phyloP scores from a whole-genome alignment of 2,797 vertebrate genomes.

The Pristis pectinata region DNA sequence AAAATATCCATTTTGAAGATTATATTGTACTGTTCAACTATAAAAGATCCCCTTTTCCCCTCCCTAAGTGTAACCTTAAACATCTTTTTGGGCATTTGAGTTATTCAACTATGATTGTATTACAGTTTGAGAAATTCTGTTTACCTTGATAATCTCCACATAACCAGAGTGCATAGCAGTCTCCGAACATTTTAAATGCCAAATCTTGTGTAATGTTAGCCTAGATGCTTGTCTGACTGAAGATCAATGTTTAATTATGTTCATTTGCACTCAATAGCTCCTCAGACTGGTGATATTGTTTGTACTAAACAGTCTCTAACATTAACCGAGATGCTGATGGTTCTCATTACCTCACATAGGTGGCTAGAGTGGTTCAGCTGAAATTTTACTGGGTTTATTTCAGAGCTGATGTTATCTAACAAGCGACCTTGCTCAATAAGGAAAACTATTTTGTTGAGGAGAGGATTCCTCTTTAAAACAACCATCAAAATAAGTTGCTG shows the following conservation, averaged over 20 bases:
- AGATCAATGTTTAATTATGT: neutral
- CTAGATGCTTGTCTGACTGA: neutral
- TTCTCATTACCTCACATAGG: neutral
- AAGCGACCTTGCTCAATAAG: neutral
- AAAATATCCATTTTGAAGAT: no score
- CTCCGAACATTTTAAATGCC: no score
- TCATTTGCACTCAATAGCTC: neutral
- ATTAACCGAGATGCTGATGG: neutral
- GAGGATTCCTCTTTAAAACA: neutral
- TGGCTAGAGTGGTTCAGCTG: neutral
- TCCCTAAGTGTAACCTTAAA: no score
- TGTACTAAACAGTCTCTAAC: neutral
- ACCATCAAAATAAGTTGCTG: neutral
- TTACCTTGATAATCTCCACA: no score
- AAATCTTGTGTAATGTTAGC: neutral
- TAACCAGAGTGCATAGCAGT: no score
- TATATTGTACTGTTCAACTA: no score
- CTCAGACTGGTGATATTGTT: neutral
- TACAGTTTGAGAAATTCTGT: no score
- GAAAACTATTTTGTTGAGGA: neutral
- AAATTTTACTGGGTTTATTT: neutral
- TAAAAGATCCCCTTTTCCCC: no score
- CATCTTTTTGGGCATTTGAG: no score
- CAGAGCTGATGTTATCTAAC: neutral
- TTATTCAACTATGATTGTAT: no score